Evolutionary conservation across 2,888 invertebrate species (phyloP).

Genomic region (Nemapogon koenigi): DNA sequence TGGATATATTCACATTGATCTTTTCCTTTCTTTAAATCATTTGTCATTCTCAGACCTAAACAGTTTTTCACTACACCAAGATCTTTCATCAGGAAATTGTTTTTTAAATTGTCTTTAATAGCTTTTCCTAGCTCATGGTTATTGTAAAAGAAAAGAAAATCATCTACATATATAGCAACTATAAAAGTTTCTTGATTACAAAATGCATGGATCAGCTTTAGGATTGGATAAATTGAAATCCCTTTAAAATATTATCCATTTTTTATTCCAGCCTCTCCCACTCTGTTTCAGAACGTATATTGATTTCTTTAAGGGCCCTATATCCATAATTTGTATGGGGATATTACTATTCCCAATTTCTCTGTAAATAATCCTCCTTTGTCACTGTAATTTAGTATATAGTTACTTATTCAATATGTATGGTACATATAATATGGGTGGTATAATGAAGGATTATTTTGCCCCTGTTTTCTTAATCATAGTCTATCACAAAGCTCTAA

Average conservation of each 20-base stretch:
- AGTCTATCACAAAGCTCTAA: too few species aligned
- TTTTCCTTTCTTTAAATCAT: conserved; percentile 4
- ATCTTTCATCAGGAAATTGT: conserved; percentile 18
- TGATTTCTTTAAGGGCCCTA: too few species aligned
- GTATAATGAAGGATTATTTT: too few species aligned
- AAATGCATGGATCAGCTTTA: conserved; percentile 21
- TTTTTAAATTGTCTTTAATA: conserved; percentile 15
- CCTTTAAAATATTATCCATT: conserved; percentile 14
- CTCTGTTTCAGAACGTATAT: conserved; percentile 19
- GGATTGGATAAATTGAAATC: conserved; percentile 19
- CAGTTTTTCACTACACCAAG: conserved; percentile 16
- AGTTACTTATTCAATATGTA: too few species aligned
- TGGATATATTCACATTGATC: conserved; percentile 17
- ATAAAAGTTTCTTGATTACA: conserved; percentile 18
- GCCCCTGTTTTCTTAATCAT: too few species aligned
- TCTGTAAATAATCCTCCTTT: too few species aligned
- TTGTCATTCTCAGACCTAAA: conserved; percentile 15
- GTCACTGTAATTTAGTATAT: too few species aligned
- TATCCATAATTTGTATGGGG: too few species aligned
- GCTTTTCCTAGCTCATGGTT: conserved; percentile 3
- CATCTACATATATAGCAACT: conserved; percentile 20
- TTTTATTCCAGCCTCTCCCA: conserved; percentile 19
- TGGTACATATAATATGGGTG: too few species aligned
- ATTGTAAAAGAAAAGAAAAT: conserved; percentile 16
- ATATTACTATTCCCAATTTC: too few species aligned